Evolutionary conservation across 1,140 invertebrate genomes (phyloP).

Genomic region (Neodiprion virginianus): DNA sequence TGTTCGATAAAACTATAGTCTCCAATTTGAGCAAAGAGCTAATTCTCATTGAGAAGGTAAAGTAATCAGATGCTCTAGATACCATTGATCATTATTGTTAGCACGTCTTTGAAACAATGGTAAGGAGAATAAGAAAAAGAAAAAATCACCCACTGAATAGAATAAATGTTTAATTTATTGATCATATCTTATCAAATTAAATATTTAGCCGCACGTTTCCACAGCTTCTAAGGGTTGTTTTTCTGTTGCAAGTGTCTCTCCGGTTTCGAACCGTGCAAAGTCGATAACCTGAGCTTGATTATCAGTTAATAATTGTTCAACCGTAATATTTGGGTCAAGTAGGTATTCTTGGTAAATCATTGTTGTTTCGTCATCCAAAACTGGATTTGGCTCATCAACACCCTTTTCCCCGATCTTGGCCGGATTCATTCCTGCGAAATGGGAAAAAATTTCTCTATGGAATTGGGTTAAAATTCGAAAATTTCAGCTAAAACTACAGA

Average conservation of each 20-base stretch:
- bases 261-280: conserved; percentile 86
- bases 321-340: conserved; percentile 75
- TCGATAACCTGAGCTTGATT: conserved; percentile 77
- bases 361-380: conserved; percentile 74
- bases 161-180: no score
- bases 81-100: no score
- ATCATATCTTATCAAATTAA: no score
- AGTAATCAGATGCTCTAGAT: no score
- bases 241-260: conserved; percentile 64
- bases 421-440: conserved; percentile 80
- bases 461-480: conserved; percentile 17
- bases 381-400: conserved; percentile 67
- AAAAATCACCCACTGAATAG: no score
- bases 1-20: no score
- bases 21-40: no score
- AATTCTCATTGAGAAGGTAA: no score
- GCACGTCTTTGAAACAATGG: no score
- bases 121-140: no score
- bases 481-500: conserved; percentile 4
- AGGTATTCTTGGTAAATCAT: conserved; percentile 89
- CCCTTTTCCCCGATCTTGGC: conserved; percentile 74
- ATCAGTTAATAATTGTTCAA: conserved; percentile 76
- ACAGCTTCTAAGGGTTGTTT: conserved; percentile 63
- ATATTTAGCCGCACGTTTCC: conserved; percentile 68
- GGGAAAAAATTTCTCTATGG: conserved; percentile 20